Evolutionary conservation across 1,140 invertebrate species (phyloP).

Genomic region (Cydia strobilella): DNA sequence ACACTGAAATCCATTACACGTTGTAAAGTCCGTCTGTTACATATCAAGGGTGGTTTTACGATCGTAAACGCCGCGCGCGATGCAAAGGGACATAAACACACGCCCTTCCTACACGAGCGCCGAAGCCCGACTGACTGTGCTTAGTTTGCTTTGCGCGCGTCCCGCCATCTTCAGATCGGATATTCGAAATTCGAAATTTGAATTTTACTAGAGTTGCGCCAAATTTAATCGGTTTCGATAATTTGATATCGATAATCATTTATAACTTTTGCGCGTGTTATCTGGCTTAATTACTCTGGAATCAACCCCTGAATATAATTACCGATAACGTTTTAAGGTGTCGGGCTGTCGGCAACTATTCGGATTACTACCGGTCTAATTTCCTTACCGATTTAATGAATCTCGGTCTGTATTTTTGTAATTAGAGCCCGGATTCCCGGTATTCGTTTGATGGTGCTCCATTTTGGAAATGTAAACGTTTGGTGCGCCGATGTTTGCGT

Average conservation of each 20-base stretch:
- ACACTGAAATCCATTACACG: conserved; percentile 45
- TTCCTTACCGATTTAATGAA: conserved; percentile 38
- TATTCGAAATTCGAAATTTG: conserved; percentile 42
- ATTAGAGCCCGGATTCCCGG: conserved; percentile 33
- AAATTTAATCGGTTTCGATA: conserved; percentile 16
- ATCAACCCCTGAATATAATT: neutral
- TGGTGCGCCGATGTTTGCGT: conserved; percentile 28
- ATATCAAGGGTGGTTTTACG: conserved; percentile 43
- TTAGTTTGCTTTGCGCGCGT: conserved; percentile 34
- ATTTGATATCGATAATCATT: too few relatives aligned
- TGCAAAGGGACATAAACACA: neutral
- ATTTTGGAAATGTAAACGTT: conserved; percentile 29
- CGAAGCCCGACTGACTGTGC: conserved; percentile 46
- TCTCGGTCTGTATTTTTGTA: conserved; percentile 37
- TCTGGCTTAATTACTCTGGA: conserved; percentile 32
- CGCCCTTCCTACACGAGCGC: conserved; percentile 38
- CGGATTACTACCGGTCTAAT: conserved; percentile 39
- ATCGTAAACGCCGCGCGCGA: conserved; percentile 35
- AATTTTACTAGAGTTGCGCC: conserved; percentile 32
- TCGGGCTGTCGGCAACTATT: conserved; percentile 36
- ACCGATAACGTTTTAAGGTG: conserved; percentile 22
- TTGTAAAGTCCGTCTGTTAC: conserved; percentile 41
- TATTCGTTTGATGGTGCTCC: conserved; percentile 29
- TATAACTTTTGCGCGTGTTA: neutral
- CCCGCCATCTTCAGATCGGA: conserved; percentile 36